A percentile compares a stretch with the other conserved stretches of the same genome.
These are phyloP conservation scores for Dicentrarchus labrax DNA, from an alignment of 2,113 vertebrate genomes.

Conservation along the genomic window DNA sequence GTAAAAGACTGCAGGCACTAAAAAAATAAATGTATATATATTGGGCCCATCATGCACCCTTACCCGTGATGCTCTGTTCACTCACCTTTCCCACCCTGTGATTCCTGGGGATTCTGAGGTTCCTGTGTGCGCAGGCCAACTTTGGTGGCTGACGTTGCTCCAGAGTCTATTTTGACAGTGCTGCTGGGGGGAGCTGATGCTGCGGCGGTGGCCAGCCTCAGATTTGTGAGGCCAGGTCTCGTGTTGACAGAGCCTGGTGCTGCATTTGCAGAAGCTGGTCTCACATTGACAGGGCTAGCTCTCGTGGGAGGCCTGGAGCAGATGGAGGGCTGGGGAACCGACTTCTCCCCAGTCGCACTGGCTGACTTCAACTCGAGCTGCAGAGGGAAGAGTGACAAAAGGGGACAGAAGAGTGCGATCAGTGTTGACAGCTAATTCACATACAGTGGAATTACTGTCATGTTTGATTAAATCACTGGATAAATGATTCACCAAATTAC, in stretches of 20 bases:
- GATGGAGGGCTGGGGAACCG: conserved; percentile 61
- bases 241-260: conserved; percentile 60
- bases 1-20: background rate
- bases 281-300: conserved; percentile 53
- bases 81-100: conserved; percentile 75
- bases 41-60: background rate
- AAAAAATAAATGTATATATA: background rate
- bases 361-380: conserved; percentile 65
- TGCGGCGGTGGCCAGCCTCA: conserved; percentile 30
- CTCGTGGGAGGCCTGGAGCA: conserved; percentile 73
- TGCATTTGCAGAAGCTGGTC: conserved; percentile 54
- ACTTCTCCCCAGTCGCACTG: conserved; percentile 51
- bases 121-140: conserved; percentile 58
- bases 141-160: conserved; percentile 44
- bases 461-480: conserved; percentile 67
- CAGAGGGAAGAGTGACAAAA: conserved; percentile 54
- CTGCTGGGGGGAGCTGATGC: conserved; percentile 16
- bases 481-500: conserved; percentile 68
- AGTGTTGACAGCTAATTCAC: conserved; percentile 72
- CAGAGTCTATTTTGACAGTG: conserved; percentile 50
- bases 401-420: conserved; percentile 47
- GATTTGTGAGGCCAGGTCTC: conserved; percentile 32
- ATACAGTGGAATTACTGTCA: conserved; percentile 69
- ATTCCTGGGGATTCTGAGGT: conserved; percentile 56
- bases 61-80: conserved; percentile 9